Base-by-base conservation (phyloP, 2,797 vertebrate species). In the Xenops minutus region DNA sequence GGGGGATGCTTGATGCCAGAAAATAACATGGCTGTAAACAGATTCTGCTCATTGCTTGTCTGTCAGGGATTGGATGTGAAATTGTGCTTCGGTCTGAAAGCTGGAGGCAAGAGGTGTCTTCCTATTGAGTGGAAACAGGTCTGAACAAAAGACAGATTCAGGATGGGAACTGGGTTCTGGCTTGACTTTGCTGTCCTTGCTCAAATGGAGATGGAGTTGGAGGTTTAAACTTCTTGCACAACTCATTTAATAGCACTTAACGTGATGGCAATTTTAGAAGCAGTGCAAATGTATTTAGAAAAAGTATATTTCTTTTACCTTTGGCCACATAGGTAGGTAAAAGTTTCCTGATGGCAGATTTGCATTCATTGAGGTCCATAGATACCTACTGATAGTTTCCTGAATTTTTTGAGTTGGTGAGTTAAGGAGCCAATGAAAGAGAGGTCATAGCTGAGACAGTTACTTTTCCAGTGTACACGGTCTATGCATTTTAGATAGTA, bases 381-480 rank as follows among this genome's bases (percentile, higher is more conserved):
- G 36, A 49, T 73, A 46, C 6, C 30, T 80, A 5, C 30, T 61
- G 49, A 27, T 41, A 75, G 18, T 72, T 78, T 85, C 51, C 66
- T 21, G 7, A 39, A 68, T 64, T 90, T 26, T 16, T 58, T 94
- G 12, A 55, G 23, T 44, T 48, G 32, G 7, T 39, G 37, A 68
- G 36, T 88, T 78, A 89, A 68, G 67, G 43, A 92, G 49, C 24
- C 4, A 16, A 46, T 66, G 29, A 80, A 72, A 75, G 58, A 51
- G 44, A 49, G 16, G 63, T 58, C 22, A 9, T 0, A 0, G 14
- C 49, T 0, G 2, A 88, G 46, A 19, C 34, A 71, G 32, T 20
- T 91, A 34, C 29, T 75, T 92, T 66, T 87, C 63, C 37, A 39
- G 14, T 3, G 1, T 63, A 13, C 12, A 5, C 18, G 24, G 26